These are phyloP conservation scores for Cottus gobio DNA, from an alignment of 2,113 vertebrate genomes.

Conservation along the genomic window DNA sequence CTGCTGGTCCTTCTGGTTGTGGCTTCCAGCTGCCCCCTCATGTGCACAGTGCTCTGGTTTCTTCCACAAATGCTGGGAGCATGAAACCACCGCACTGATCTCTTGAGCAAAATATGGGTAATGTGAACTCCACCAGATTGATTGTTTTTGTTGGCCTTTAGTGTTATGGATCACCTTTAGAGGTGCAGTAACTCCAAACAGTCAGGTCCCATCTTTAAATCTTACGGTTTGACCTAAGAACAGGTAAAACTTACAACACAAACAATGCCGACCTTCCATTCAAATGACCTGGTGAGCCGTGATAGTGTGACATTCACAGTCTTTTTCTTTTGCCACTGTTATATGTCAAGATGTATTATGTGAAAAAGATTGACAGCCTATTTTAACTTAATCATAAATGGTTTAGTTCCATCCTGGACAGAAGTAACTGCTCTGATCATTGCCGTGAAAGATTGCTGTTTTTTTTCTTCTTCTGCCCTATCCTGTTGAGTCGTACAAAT, in stretches of 20 bases:
- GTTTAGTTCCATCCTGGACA: background rate
- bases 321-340: background rate
- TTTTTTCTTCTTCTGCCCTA: background rate
- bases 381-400: slow-evolving; percentile 14
- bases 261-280: accelerated
- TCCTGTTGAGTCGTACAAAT: background rate
- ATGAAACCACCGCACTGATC: background rate
- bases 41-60: background rate
- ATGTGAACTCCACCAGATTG: background rate
- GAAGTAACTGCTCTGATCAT: background rate
- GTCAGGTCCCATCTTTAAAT: background rate
- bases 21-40: slow-evolving; percentile 1
- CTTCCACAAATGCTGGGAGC: background rate
- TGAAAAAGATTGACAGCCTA: background rate
- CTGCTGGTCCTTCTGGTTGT: background rate
- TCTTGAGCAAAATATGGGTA: no score
- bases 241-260: background rate
- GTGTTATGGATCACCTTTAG: background rate
- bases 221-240: background rate
- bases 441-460: background rate
- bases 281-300: background rate
- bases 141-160: background rate
- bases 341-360: background rate
- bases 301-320: background rate
- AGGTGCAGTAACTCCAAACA: background rate